Conservation (phyloP, 2,113 vertebrate genomes). For the Eudyptes chrysolophus region DNA sequence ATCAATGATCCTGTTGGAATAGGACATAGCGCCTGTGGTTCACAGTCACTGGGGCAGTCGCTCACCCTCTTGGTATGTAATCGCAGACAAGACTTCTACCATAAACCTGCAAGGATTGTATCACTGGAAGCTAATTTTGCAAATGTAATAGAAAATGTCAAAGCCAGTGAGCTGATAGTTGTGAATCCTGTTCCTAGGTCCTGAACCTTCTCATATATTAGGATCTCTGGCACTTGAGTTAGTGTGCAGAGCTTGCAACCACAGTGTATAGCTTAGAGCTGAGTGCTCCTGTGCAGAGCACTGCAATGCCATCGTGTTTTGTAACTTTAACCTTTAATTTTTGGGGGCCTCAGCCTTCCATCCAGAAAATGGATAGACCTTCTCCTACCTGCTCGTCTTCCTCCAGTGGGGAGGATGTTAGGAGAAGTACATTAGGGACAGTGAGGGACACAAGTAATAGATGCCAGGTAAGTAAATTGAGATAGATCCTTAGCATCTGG, state of each 20-base stretch:
- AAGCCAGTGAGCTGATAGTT: neutral
- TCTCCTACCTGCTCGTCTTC: neutral
- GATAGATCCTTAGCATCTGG: conserved; percentile 1
- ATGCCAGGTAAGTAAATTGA: neutral
- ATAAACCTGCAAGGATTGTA: neutral
- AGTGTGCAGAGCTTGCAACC: neutral
- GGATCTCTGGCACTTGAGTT: neutral
- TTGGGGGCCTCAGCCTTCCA: neutral
- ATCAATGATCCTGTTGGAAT: neutral
- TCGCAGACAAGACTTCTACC: neutral
- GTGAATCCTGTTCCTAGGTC: neutral
- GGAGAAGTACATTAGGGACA: neutral
- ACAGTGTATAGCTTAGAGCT: neutral
- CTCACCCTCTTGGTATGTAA: neutral
- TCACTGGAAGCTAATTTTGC: neutral
- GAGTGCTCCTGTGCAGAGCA: neutral
- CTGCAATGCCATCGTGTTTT: neutral
- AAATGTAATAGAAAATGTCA: neutral
- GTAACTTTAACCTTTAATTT: neutral
- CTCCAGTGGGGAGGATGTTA: neutral
- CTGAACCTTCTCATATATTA: neutral
- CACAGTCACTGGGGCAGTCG: neutral
- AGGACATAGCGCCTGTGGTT: neutral
- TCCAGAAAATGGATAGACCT: neutral
- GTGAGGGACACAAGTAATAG: neutral